Evolutionary conservation across 2,888 invertebrate species (phyloP).

Genomic region (Alcis repandata): DNA sequence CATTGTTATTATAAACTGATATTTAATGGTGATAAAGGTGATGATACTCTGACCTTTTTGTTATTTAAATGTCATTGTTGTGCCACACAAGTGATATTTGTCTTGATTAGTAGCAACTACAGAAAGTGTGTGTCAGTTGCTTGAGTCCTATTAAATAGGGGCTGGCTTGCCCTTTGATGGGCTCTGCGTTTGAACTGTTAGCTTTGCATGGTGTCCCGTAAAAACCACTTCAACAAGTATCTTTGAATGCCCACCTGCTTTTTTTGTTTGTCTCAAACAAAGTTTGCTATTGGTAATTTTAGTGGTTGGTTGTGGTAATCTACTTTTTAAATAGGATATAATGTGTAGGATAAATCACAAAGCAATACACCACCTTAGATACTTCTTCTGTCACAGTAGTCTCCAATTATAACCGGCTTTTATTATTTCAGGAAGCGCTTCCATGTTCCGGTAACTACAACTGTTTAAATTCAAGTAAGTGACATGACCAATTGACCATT

Average conservation of each 20-base stretch:
- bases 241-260: no score
- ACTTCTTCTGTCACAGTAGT: background rate
- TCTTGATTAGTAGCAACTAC: background rate
- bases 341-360: no score
- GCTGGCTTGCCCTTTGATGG: background rate
- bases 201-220: no score
- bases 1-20: slow-evolving; percentile 13
- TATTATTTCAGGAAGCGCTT: slow-evolving; percentile 54
- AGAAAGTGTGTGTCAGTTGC: background rate
- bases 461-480: slow-evolving; percentile 48
- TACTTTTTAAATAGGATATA: no score
- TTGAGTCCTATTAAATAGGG: background rate
- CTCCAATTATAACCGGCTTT: background rate
- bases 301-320: no score
- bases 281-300: no score
- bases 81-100: background rate
- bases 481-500: no score
- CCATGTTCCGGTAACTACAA: slow-evolving; percentile 57
- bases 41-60: slow-evolving; percentile 12
- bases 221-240: no score
- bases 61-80: slow-evolving; percentile 15
- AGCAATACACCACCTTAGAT: no score
- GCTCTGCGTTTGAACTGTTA: no score
- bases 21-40: slow-evolving; percentile 8
- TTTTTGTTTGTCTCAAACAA: no score